Base-by-base conservation (phyloP, 1,140 invertebrate genomes). In the Zaprionus ghesquierei region DNA sequence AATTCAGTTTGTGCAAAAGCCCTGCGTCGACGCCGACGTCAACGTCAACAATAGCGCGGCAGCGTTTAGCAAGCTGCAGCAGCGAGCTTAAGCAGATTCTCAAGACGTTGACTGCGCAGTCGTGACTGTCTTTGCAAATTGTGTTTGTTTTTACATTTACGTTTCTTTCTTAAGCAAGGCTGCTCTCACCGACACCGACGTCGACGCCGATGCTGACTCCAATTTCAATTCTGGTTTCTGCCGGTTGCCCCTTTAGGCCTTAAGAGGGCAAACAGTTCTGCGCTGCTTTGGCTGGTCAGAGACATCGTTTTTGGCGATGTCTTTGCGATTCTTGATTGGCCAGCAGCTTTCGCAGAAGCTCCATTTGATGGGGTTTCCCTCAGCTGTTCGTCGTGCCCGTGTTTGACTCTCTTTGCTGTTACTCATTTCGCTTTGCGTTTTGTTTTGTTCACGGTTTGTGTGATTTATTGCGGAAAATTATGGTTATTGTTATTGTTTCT, bases 391-490 rank as follows among this genome's bases (percentile, higher is more conserved):
- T n/a, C n/a, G n/a, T n/a, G n/a, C n/a, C n/a, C n/a, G n/a, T n/a
- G n/a, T n/a, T 79, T 58, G 72, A 46, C 38, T 71, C 62, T 58
- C 31, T 69, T 72, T 59, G 49, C 51, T 53, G 61, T 75, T 72
- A 72, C 66, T 75, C 66, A 75, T 35, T 75, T 70, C 27, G 29
- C 9, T 44, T 87, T 65, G 68, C 38, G 35, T 15, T 87, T 87
- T 89, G 82, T 87, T 89, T 77, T 85, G 77, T 77, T 89, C 75
- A 65, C 59, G 33, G 41, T 75, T 84, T 84, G 75, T 51, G 78
- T 89, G 84, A 89, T 84, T 89, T 89, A 89, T 89, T 63, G 69
- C 55, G 77, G 81, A 77, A 85, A 85, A 85, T 89, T 74, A 80
- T 84, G 76, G 76, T 89, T 82, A 35, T 69, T 75, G 38, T 66